These are phyloP conservation scores for Semotilus atromaculatus DNA, from an alignment of 2,797 vertebrate species.

Conservation along the genomic window DNA sequence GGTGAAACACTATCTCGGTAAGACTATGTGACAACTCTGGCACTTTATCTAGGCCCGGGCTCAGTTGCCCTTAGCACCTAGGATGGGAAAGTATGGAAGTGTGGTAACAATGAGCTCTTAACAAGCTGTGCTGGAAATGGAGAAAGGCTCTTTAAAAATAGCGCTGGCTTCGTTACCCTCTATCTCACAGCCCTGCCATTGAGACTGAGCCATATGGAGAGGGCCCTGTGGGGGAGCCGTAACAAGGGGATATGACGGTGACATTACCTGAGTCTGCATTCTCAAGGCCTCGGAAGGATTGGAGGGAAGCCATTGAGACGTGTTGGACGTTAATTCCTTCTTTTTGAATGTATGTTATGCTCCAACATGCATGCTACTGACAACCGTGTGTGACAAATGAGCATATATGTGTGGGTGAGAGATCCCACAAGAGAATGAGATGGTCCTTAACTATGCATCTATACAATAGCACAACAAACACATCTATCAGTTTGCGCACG, in stretches of 20 bases:
- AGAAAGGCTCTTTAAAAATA: slow-evolving; percentile 62
- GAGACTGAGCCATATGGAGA: slow-evolving; percentile 56
- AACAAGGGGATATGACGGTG: slow-evolving; percentile 69
- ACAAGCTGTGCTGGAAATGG: slow-evolving; percentile 62
- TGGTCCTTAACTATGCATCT: slow-evolving; percentile 17
- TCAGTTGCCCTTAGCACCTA: slow-evolving; percentile 55
- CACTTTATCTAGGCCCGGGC: slow-evolving; percentile 57
- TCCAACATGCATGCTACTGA: slow-evolving; percentile 17
- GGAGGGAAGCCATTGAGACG: slow-evolving; percentile 65
- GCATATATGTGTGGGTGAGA: slow-evolving; percentile 1
- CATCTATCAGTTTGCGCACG: background rate
- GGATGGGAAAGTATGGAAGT: slow-evolving; percentile 53
- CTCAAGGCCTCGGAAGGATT: slow-evolving; percentile 62
- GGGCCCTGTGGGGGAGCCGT: slow-evolving; percentile 65
- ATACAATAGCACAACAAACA: background rate
- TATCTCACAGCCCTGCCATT: slow-evolving; percentile 55
- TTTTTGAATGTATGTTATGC: slow-evolving; percentile 57
- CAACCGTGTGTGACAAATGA: slow-evolving; percentile 15
- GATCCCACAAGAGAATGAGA: slow-evolving; percentile 15
- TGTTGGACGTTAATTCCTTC: slow-evolving; percentile 67
- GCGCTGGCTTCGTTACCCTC: slow-evolving; percentile 57
- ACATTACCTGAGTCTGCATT: slow-evolving; percentile 74
- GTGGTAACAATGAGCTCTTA: slow-evolving; percentile 61
- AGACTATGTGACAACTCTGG: slow-evolving; percentile 65
- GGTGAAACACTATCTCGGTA: slow-evolving; percentile 64